Percentiles rank a stretch among this genome's conserved stretches.
These are phyloP conservation scores for Conchocele bisecta DNA, from an alignment of 2,888 invertebrate genomes.

Conservation along the genomic window DNA sequence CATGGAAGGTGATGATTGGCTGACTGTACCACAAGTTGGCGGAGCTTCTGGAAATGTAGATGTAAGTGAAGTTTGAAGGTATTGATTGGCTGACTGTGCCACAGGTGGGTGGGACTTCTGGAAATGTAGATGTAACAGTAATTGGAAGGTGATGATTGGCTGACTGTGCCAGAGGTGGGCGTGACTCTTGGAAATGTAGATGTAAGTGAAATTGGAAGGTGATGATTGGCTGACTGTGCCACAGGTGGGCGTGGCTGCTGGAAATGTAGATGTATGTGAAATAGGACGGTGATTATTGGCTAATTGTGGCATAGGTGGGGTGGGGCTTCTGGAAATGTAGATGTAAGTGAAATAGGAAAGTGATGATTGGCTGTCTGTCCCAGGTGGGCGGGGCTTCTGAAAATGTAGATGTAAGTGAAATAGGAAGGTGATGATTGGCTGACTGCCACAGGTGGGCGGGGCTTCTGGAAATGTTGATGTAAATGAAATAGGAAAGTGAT, in stretches of 20 bases:
- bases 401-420: slow-evolving; percentile 67
- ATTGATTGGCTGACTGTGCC: slow-evolving; percentile 78
- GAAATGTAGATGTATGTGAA: slow-evolving; percentile 68
- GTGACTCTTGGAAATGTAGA: slow-evolving; percentile 67
- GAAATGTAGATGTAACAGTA: slow-evolving; percentile 68
- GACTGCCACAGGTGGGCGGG: slow-evolving; percentile 66
- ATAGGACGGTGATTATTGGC: too few species aligned
- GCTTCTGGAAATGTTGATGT: slow-evolving; percentile 69
- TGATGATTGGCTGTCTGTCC: slow-evolving; percentile 79
- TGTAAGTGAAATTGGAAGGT: slow-evolving; percentile 53
- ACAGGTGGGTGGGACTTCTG: slow-evolving; percentile 51
- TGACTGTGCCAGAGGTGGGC: slow-evolving; percentile 74
- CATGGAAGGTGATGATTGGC: slow-evolving; percentile 73
- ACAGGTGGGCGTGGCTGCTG: slow-evolving; percentile 51
- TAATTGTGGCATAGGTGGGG: too few species aligned
- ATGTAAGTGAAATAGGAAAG: slow-evolving; percentile 84
- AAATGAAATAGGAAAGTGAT: slow-evolving; percentile 59
- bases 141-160: slow-evolving; percentile 67
- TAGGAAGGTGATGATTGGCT: slow-evolving; percentile 70
- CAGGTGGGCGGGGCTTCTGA: slow-evolving; percentile 57
- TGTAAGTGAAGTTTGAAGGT: slow-evolving; percentile 53
- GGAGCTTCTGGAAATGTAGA: slow-evolving; percentile 67
- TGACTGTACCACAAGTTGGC: slow-evolving; percentile 74
- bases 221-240: slow-evolving; percentile 78
- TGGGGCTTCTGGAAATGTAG: slow-evolving; percentile 59